phyloP scores from a whole-genome alignment of 2,113 vertebrate genomes.

The Protomyctophum bolini region DNA sequence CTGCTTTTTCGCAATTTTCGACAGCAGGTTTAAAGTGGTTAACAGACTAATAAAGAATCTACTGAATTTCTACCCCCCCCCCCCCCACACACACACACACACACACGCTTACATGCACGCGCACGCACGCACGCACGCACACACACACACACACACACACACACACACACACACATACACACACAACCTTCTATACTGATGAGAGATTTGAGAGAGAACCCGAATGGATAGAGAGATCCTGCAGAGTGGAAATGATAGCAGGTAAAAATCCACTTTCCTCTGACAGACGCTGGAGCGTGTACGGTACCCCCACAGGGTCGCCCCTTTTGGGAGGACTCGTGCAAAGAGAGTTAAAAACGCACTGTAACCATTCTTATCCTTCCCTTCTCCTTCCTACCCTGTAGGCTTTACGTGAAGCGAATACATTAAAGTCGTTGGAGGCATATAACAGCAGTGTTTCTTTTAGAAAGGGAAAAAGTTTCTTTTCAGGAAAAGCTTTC shows the following conservation, averaged over 20 bases:
- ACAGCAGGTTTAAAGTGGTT: no score
- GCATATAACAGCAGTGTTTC: no score
- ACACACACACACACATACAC: conserved; percentile 12
- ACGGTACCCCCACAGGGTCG: conserved; percentile 6
- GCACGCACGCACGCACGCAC: conserved; percentile 9
- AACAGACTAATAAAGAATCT: no score
- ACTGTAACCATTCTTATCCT: conserved; percentile 29
- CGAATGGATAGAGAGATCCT: conserved; percentile 45
- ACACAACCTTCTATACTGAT: conserved; percentile 16
- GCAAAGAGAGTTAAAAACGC: conserved; percentile 3
- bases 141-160: background rate
- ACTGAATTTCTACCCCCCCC: no score
- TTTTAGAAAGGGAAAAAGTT: no score
- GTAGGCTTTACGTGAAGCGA: no score
- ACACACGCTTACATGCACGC: conserved; percentile 3
- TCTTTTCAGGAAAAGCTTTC: no score
- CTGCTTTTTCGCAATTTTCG: no score
- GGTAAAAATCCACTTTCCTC: conserved; percentile 31
- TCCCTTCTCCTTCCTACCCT: conserved; percentile 5
- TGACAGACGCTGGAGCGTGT: conserved; percentile 13
- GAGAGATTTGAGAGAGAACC: conserved; percentile 45
- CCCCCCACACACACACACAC: background rate
- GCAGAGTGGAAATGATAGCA: conserved; percentile 23
- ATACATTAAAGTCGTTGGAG: no score
- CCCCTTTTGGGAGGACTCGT: conserved; percentile 15